Conservation (phyloP, 1,140 invertebrate genomes). For the Medauroidea extradentata region DNA sequence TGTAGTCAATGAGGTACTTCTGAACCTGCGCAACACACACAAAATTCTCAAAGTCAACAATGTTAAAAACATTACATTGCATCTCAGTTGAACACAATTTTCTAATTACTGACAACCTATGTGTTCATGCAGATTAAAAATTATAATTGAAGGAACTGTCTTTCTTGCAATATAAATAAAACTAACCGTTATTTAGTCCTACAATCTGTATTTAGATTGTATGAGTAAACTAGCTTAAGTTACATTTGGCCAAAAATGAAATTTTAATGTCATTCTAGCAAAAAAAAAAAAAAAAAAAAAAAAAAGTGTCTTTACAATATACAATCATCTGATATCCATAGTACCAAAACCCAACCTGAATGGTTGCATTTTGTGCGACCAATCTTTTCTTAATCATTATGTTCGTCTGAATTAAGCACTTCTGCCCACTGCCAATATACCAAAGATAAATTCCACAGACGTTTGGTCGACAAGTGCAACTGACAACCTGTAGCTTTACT, state of each 20-base stretch:
- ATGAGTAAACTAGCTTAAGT: no score
- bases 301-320: neutral
- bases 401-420: no score
- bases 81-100: neutral
- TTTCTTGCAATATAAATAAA: neutral
- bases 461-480: no score
- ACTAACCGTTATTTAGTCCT: neutral
- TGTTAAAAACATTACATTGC: constrained; percentile 25
- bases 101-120: constrained; percentile 1
- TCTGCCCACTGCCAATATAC: no score
- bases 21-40: constrained; percentile 52
- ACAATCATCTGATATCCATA: no score
- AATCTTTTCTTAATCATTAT: no score
- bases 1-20: constrained; percentile 81
- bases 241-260: neutral
- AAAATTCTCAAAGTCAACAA: constrained; percentile 14
- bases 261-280: neutral
- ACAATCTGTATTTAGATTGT: neutral
- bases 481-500: no score
- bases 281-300: neutral
- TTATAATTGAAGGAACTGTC: neutral
- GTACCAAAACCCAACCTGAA: no score
- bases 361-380: no score
- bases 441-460: no score
- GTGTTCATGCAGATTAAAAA: constrained; percentile 4